A percentile compares a stretch with the other conserved stretches of the same genome.
Conservation (phyloP, 2,888 invertebrate genomes). For the Hypolimnas misippus region DNA sequence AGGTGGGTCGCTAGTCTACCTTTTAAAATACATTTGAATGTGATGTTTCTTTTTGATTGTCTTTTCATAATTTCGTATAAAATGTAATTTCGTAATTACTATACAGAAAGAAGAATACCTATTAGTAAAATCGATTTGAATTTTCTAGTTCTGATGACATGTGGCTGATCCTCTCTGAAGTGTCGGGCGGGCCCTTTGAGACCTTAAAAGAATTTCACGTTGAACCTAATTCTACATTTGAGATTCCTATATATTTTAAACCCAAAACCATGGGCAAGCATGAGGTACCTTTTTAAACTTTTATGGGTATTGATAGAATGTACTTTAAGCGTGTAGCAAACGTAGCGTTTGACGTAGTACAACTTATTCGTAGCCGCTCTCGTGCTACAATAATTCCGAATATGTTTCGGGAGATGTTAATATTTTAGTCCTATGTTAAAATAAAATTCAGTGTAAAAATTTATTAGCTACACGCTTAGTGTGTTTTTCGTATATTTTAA, state of each 20-base stretch:
- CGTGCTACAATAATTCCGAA: too few species aligned
- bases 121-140: neutral
- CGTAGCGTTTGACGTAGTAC: neutral
- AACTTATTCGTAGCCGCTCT: neutral
- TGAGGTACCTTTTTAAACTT: slow-evolving; percentile 56
- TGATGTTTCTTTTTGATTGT: too few species aligned
- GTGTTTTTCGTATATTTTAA: too few species aligned
- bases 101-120: neutral
- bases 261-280: slow-evolving; percentile 70
- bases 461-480: too few species aligned
- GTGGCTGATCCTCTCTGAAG: slow-evolving; percentile 71
- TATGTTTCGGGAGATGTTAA: too few species aligned
- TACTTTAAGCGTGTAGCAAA: too few species aligned
- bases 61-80: too few species aligned
- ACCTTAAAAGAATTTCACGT: slow-evolving; percentile 68
- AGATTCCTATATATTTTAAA: slow-evolving; percentile 72
- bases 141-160: slow-evolving; percentile 67
- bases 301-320: neutral
- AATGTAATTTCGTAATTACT: too few species aligned
- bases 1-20: too few species aligned
- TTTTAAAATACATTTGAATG: too few species aligned
- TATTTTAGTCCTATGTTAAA: too few species aligned
- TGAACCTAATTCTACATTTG: slow-evolving; percentile 68
- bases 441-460: too few species aligned
- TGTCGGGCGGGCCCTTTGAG: slow-evolving; percentile 68